Base-by-base conservation (phyloP, 2,113 vertebrate genomes). In the Danionella cerebrum region DNA sequence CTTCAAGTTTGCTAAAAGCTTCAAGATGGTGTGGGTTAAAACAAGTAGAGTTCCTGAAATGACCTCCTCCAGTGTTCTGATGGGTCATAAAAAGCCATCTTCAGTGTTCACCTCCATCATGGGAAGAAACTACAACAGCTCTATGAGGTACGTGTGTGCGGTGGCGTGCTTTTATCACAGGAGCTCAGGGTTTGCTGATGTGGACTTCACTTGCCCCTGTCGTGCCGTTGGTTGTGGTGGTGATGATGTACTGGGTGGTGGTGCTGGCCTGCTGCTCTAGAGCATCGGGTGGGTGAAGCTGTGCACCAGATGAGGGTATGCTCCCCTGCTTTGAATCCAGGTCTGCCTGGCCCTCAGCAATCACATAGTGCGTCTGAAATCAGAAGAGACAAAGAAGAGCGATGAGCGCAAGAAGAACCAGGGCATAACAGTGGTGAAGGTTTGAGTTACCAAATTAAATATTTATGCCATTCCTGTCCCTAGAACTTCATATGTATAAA, bases 221-320 rank as follows among this genome's bases (percentile, higher is more conserved):
- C 16, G 91, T 90, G 0, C 92, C 94, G 78, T 92, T 91, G 55
- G 93, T 93, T 0, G 95, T 92, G 0, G 94, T 92, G 0, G 94
- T 97, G 76, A 98, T 98, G 74, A 98, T 96, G 83, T 94, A 98
- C 80, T 98, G 95, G 0, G 94, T 92, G 27, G 93, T 85, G 62
- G 87, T 85, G 72, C 77, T 38, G 0, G 86, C 33, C 21, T 88
- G 89, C 1, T 91, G 82, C 41, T 95, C 93, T 82, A 95, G 72
- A 9, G 88, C 68, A 29, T 96, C 93, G 0, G 78, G n/a, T n/a
- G n/a, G 22, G 60, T 89, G 90, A 16, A 84, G 45, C 10, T 90
- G 68, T 19, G 65, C 41, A 6, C 81, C 8, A 1, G 80, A 78
- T 76, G 92, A 88, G 39, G 89, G 78, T 50, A 80, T 75, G 0